Conservation (phyloP, 1,140 invertebrate species). For the Platyura marginata region DNA sequence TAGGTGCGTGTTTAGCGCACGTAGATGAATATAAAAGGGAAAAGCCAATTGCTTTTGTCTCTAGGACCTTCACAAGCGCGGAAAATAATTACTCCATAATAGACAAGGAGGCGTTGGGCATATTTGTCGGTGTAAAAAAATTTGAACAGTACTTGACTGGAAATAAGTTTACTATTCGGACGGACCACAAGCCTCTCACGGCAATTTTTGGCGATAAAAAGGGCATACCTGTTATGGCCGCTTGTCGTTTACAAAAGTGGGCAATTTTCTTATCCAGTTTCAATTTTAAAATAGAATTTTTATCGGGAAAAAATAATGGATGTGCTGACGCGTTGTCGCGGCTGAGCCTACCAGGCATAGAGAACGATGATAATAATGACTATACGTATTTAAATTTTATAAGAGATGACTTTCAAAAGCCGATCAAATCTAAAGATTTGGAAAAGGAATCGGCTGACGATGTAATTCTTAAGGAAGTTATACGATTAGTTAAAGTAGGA, state of each 20-base stretch:
- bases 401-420: too few relatives aligned
- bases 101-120: conserved; percentile 16
- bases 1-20: conserved; percentile 28
- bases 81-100: conserved; percentile 11
- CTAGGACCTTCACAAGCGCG: conserved; percentile 10
- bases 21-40: conserved; percentile 10
- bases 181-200: conserved; percentile 29
- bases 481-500: too few relatives aligned
- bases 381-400: too few relatives aligned
- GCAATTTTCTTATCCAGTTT: conserved; percentile 16
- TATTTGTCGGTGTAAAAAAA: conserved; percentile 23
- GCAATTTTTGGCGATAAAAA: conserved; percentile 23
- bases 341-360: too few relatives aligned
- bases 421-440: too few relatives aligned
- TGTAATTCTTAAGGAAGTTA: too few relatives aligned
- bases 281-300: conserved; percentile 17
- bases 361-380: too few relatives aligned
- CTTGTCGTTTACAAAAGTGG: conserved; percentile 17
- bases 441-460: too few relatives aligned
- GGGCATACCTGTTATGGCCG: conserved; percentile 12
- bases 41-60: conserved; percentile 12
- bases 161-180: conserved; percentile 21
- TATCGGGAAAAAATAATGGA: conserved; percentile 6
- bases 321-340: conserved; percentile 9
- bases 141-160: conserved; percentile 3